Percentiles rank a stretch among this genome's conserved stretches.
Evolutionary conservation across 2,888 invertebrate species (phyloP).

Genomic region (Drosophila quinaria): DNA sequence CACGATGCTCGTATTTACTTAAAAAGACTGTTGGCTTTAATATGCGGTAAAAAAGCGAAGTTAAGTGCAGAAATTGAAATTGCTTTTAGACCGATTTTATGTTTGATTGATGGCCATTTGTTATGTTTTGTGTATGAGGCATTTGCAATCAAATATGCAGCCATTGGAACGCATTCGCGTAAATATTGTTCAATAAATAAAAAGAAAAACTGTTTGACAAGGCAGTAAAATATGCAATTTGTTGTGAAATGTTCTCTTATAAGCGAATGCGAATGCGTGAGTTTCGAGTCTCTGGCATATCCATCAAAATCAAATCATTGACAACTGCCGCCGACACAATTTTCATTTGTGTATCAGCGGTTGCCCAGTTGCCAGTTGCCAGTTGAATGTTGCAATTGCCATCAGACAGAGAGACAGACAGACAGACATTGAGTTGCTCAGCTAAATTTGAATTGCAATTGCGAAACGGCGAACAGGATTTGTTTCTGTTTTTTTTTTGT

Average conservation of each 20-base stretch:
- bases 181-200: slow-evolving; percentile 9
- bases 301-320: slow-evolving; percentile 62
- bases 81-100: background rate
- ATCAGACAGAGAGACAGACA: background rate
- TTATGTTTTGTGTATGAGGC: background rate
- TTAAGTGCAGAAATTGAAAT: slow-evolving; percentile 10
- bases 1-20: background rate
- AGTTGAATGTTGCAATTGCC: slow-evolving; percentile 27
- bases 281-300: slow-evolving; percentile 35
- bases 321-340: slow-evolving; percentile 42
- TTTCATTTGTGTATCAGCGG: slow-evolving; percentile 10
- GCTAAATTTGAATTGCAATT: slow-evolving; percentile 49
- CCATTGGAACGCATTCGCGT: background rate
- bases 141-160: slow-evolving; percentile 2
- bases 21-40: background rate
- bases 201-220: background rate
- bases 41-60: background rate
- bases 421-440: slow-evolving; percentile 15
- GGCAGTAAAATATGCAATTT: slow-evolving; percentile 21
- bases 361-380: background rate
- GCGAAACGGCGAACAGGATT: slow-evolving; percentile 58
- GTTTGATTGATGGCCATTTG: slow-evolving; percentile 16
- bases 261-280: background rate
- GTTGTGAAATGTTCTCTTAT: slow-evolving; percentile 5
- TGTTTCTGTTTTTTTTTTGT: background rate